Conservation (phyloP, 2,797 vertebrate genomes). For the Acipenser ruthenus region DNA sequence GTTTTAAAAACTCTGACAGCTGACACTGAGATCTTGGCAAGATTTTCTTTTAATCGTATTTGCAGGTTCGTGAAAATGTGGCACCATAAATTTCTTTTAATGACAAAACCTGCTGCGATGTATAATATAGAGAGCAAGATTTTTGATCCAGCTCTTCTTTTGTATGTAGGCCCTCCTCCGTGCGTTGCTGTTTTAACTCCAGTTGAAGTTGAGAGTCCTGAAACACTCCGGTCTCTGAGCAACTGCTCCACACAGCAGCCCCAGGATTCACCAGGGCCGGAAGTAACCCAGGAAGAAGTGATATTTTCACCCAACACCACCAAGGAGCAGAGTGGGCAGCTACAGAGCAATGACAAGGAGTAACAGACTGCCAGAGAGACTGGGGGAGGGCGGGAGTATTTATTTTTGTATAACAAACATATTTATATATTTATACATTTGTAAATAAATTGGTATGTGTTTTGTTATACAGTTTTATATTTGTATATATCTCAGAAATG, state of each 20-base stretch:
- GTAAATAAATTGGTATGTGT: constrained; percentile 82
- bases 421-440: constrained; percentile 99
- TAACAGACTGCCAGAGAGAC: constrained; percentile 44
- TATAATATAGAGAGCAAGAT: neutral
- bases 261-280: constrained; percentile 43
- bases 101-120: too few relatives aligned
- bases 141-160: constrained; percentile 3
- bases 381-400: constrained; percentile 72
- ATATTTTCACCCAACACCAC: constrained; percentile 36
- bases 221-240: constrained; percentile 49
- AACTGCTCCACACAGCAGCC: constrained; percentile 44
- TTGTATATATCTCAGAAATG: constrained; percentile 25
- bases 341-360: constrained; percentile 38
- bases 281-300: constrained; percentile 37
- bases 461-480: constrained; percentile 55
- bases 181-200: constrained; percentile 66
- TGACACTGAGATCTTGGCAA: too few relatives aligned
- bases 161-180: constrained; percentile 49
- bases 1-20: too few relatives aligned
- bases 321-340: constrained; percentile 35
- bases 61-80: too few relatives aligned
- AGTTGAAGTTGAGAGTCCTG: constrained; percentile 63
- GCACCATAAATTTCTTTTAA: too few relatives aligned
- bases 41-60: too few relatives aligned
- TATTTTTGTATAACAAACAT: constrained; percentile 97